A percentile compares a stretch with the other conserved stretches of the same genome.
Evolutionary conservation across 1,140 invertebrate species (phyloP).

Genomic region (Drosophila kikkawai): DNA sequence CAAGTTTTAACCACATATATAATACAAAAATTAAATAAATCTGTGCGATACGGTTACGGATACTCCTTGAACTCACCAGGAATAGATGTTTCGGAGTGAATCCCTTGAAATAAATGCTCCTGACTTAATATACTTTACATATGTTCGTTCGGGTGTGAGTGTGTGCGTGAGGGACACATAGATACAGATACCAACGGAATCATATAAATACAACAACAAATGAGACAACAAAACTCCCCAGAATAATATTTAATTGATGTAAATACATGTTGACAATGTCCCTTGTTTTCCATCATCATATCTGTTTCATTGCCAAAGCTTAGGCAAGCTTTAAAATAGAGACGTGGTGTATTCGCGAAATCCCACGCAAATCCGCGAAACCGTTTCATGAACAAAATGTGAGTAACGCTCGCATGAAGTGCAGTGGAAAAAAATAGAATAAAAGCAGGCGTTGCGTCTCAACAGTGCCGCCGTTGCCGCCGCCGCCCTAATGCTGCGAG

Average conservation of each 20-base stretch:
- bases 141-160: slow-evolving; percentile 14
- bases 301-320: slow-evolving; percentile 19
- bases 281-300: slow-evolving; percentile 4
- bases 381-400: slow-evolving; percentile 13
- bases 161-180: background rate
- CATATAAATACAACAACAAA: background rate
- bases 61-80: background rate
- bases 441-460: slow-evolving; percentile 3
- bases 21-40: background rate
- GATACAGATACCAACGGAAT: slow-evolving; percentile 3
- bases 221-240: background rate
- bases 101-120: background rate
- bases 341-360: slow-evolving; percentile 11
- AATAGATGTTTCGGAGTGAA: background rate
- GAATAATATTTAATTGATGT: slow-evolving; percentile 1
- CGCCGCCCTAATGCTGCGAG: slow-evolving; percentile 15
- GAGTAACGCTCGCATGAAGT: slow-evolving; percentile 5
- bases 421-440: slow-evolving; percentile 14
- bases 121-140: slow-evolving; percentile 5
- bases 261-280: slow-evolving; percentile 15
- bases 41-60: background rate
- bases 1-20: background rate
- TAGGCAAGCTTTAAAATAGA: slow-evolving; percentile 20
- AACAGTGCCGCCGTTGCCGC: slow-evolving; percentile 7
- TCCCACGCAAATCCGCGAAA: slow-evolving; percentile 17